These are phyloP conservation scores for Stenoptilia bipunctidactyla DNA, from an alignment of 2,888 invertebrate species.

Conservation along the genomic window DNA sequence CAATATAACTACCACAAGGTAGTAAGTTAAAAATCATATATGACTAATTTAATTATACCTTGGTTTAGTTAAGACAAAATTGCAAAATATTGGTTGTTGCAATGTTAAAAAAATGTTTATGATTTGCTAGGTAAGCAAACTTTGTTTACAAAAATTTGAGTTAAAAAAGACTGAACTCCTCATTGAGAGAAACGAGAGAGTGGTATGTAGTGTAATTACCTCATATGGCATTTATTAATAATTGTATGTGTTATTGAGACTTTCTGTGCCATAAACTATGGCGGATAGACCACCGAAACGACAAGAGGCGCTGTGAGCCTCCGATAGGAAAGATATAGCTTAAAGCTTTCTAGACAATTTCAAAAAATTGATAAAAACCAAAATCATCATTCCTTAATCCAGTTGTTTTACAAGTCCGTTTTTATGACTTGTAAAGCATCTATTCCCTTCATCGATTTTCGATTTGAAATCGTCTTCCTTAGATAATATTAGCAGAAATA, in stretches of 20 bases:
- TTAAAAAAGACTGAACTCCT: not conserved
- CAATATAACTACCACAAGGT: no score
- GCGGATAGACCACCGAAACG: not conserved
- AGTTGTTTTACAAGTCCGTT: not conserved
- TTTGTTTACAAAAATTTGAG: no score
- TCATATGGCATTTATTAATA: not conserved
- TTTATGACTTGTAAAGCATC: not conserved
- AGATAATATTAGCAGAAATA: no score
- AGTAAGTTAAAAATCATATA: no score
- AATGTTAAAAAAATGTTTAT: no score
- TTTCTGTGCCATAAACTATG: not conserved
- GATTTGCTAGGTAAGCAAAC: no score
- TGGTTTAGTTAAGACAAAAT: no score
- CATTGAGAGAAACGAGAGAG: no score
- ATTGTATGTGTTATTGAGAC: not conserved
- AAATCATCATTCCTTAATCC: slow-evolving; percentile 10
- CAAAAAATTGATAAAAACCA: slow-evolving; percentile 9
- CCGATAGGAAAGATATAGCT: not conserved
- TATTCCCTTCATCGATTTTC: not conserved
- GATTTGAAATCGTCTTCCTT: no score
- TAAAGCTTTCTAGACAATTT: slow-evolving; percentile 5
- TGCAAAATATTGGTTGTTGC: no score
- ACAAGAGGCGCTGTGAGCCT: not conserved
- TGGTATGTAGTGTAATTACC: not conserved
- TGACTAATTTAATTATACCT: no score